A percentile compares a stretch with the other conserved stretches of the same genome.
phyloP scores from a whole-genome alignment of 2,888 invertebrate genomes.

The Hoplodrina ambigua region DNA sequence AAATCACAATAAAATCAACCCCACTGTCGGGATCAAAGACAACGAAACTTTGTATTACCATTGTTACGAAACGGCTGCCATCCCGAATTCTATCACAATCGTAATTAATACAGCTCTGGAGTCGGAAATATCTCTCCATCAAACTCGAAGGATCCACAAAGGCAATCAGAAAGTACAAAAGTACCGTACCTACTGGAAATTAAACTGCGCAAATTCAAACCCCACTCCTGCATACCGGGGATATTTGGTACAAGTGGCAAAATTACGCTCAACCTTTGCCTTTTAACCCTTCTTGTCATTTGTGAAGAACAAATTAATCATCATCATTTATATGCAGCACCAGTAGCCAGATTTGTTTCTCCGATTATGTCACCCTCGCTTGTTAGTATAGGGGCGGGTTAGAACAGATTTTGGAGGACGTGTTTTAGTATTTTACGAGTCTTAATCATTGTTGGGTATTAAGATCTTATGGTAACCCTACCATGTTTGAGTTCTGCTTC shows the following conservation, averaged over 20 bases:
- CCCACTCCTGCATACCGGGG: conserved; percentile 76
- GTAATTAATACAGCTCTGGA: conserved; percentile 87
- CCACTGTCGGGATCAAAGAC: conserved; percentile 75
- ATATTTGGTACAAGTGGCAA: conserved; percentile 84
- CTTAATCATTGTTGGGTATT: conserved; percentile 74
- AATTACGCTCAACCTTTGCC: conserved; percentile 81
- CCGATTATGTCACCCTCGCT: conserved; percentile 89
- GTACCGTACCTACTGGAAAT: conserved; percentile 78
- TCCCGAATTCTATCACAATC: conserved; percentile 76
- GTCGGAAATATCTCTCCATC: conserved; percentile 90
- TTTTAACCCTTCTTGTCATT: conserved; percentile 90
- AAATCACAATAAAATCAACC: conserved; percentile 64
- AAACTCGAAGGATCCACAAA: conserved; percentile 84
- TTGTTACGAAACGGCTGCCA: conserved; percentile 66
- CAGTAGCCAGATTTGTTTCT: conserved; percentile 90
- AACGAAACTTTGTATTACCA: conserved; percentile 67
- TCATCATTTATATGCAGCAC: conserved; percentile 90
- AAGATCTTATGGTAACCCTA: conserved; percentile 54
- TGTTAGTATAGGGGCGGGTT: conserved; percentile 81
- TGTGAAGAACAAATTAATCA: conserved; percentile 90
- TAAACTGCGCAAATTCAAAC: conserved; percentile 81
- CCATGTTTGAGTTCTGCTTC: conserved; percentile 28
- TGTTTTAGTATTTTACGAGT: conserved; percentile 82
- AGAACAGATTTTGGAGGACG: conserved; percentile 83
- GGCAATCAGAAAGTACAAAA: conserved; percentile 87